These are phyloP conservation scores for Tipula confusa DNA, from an alignment of 2,888 invertebrate genomes.

Conservation along the genomic window DNA sequence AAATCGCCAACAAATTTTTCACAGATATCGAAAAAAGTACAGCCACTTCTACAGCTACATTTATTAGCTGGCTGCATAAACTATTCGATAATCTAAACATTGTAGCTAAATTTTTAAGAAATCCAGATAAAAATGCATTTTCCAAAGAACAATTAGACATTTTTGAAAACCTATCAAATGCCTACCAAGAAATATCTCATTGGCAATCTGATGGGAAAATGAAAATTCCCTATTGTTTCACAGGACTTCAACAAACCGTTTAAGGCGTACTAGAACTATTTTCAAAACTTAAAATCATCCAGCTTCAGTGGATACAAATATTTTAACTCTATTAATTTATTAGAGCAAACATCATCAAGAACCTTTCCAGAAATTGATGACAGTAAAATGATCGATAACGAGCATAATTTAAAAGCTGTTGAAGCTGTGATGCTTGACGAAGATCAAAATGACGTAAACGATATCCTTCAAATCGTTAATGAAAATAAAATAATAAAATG, in stretches of 20 bases:
- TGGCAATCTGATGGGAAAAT: neutral
- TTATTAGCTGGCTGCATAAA: neutral
- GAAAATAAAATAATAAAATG: neutral
- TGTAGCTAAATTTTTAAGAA: neutral
- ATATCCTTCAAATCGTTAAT: neutral
- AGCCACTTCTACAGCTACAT: neutral
- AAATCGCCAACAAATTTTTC: neutral
- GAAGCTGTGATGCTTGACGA: neutral
- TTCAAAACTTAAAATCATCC: neutral
- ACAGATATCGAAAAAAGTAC: neutral
- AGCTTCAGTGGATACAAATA: neutral
- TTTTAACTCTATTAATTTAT: neutral
- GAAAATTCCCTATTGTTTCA: neutral
- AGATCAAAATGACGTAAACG: neutral
- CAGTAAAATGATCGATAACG: neutral
- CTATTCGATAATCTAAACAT: neutral
- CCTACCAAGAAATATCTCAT: neutral
- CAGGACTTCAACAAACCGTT: neutral
- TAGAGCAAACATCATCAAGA: neutral
- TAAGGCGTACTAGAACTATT: neutral
- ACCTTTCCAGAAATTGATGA: neutral
- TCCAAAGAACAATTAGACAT: neutral
- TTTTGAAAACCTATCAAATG: neutral
- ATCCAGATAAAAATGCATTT: neutral
- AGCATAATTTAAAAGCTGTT: neutral